A percentile compares a stretch with the other conserved stretches of the same genome.
These are phyloP conservation scores for Hepsetus odoe DNA, from an alignment of 2,113 vertebrate genomes.

Conservation along the genomic window DNA sequence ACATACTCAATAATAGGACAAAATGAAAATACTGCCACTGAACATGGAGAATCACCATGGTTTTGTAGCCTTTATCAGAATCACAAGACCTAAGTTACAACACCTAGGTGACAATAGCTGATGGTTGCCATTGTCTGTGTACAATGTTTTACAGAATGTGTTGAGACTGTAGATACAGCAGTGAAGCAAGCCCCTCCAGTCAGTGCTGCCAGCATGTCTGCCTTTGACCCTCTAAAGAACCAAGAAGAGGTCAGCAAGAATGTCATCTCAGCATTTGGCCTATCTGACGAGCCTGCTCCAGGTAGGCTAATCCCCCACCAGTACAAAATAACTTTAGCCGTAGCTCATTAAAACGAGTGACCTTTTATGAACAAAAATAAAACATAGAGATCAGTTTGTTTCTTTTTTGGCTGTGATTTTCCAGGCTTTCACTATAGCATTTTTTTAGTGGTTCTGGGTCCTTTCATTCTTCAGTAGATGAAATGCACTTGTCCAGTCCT, in stretches of 20 bases:
- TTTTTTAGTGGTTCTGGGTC: too few relatives aligned
- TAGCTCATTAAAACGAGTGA: too few relatives aligned
- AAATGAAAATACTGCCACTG: too few relatives aligned
- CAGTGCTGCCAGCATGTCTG: slow-evolving; percentile 97
- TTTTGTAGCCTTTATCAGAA: background rate
- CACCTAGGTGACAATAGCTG: background rate
- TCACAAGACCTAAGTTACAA: background rate
- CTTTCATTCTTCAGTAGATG: too few relatives aligned
- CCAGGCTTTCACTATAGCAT: too few relatives aligned
- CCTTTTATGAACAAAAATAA: too few relatives aligned
- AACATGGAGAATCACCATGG: too few relatives aligned
- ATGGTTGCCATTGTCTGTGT: background rate
- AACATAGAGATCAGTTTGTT: too few relatives aligned
- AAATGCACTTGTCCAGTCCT: too few relatives aligned
- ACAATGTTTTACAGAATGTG: slow-evolving; percentile 79
- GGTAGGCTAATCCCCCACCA: slow-evolving; percentile 79
- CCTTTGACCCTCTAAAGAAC: slow-evolving; percentile 97
- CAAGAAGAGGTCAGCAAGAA: slow-evolving; percentile 98
- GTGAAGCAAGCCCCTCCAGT: slow-evolving; percentile 89
- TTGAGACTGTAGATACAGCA: slow-evolving; percentile 85
- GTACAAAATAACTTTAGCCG: too few relatives aligned
- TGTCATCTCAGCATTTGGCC: slow-evolving; percentile 94
- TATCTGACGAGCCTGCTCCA: slow-evolving; percentile 87
- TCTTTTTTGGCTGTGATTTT: too few relatives aligned
- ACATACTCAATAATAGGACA: too few relatives aligned